A percentile compares a stretch with the other conserved stretches of the same genome.
phyloP scores from a whole-genome alignment of 2,113 vertebrate genomes.

The Charadrius vociferus region DNA sequence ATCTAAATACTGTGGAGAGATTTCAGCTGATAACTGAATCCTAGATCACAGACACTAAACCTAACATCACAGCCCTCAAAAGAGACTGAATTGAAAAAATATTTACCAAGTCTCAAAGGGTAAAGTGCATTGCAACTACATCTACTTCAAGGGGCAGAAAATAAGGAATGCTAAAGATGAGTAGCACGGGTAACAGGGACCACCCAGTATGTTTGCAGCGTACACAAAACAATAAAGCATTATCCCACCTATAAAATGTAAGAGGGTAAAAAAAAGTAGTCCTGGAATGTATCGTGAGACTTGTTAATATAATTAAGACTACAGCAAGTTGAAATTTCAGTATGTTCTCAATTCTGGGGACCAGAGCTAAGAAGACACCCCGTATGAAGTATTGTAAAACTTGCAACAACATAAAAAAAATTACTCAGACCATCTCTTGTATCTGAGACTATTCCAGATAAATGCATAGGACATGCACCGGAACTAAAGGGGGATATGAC shows the following conservation, averaged over 20 bases:
- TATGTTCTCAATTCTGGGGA: neutral
- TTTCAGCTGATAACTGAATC: slow-evolving; percentile 60
- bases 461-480: neutral
- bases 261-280: neutral
- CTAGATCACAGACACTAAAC: slow-evolving; percentile 52
- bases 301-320: neutral
- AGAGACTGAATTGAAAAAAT: slow-evolving; percentile 70
- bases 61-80: slow-evolving; percentile 57
- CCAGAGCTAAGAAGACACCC: neutral
- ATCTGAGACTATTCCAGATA: neutral
- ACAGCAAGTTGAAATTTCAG: neutral
- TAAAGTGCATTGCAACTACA: slow-evolving; percentile 79
- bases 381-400: neutral
- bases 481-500: neutral
- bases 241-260: neutral
- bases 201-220: slow-evolving; percentile 27
- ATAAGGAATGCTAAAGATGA: slow-evolving; percentile 43
- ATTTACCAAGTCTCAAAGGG: slow-evolving; percentile 75
- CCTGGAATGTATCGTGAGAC: neutral
- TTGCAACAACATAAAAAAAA: neutral
- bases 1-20: slow-evolving; percentile 69
- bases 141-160: slow-evolving; percentile 60
- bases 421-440: neutral
- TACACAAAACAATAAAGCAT: slow-evolving; percentile 18
- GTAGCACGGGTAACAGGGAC: neutral